A percentile compares a stretch with the other conserved stretches of the same genome.
Evolutionary conservation across 2,113 vertebrate species (phyloP).

Genomic region (Microtus montanus): DNA sequence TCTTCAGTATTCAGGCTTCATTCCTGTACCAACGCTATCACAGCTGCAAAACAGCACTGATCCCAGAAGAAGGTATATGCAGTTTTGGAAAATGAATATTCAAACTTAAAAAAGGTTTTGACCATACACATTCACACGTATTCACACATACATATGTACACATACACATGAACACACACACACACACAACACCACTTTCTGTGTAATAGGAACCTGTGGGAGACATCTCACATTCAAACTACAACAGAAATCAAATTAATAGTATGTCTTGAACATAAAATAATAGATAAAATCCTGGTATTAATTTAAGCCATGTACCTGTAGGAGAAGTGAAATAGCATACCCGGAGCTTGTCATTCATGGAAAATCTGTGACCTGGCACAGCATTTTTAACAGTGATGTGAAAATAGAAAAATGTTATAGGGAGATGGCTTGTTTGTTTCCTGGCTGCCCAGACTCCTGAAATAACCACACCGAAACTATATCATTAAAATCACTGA

Average conservation of each 20-base stretch:
- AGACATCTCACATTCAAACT: neutral
- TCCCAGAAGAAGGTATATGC: neutral
- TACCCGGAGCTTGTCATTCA: neutral
- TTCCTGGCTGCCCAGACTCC: too few relatives aligned
- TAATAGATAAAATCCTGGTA: neutral
- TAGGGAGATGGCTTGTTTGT: too few relatives aligned
- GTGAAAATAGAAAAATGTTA: neutral
- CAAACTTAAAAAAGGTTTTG: neutral
- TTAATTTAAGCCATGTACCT: neutral
- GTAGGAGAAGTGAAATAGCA: neutral
- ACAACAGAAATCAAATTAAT: neutral
- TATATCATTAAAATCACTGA: too few relatives aligned
- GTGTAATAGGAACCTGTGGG: neutral
- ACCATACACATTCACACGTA: neutral
- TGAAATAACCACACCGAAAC: too few relatives aligned
- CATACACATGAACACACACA: neutral
- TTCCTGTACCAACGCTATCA: neutral
- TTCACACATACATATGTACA: neutral
- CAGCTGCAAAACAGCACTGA: neutral
- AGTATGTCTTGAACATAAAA: neutral
- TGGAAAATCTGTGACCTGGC: neutral
- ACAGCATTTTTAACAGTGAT: neutral
- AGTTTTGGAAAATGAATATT: neutral
- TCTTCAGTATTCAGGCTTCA: neutral
- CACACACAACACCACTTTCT: neutral